These are phyloP conservation scores for Bungarus multicinctus DNA, from an alignment of 2,113 vertebrate species.

Conservation along the genomic window DNA sequence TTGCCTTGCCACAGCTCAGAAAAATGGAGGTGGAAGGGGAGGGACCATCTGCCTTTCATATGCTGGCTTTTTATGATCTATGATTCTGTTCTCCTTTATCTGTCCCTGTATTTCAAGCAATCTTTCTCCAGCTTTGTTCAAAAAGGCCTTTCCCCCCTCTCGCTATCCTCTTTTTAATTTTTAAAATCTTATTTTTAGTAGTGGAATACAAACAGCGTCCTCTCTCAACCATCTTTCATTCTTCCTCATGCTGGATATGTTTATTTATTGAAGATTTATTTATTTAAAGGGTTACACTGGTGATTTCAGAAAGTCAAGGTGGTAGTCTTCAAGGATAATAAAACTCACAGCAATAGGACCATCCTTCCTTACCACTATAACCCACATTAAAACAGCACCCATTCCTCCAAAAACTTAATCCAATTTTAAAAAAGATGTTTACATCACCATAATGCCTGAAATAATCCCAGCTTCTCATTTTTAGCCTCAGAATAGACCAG, in stretches of 20 bases:
- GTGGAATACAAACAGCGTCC: neutral
- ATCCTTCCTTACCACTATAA: neutral
- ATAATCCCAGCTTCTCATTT: neutral
- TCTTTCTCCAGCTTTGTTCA: neutral
- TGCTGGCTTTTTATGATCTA: neutral
- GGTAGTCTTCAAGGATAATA: neutral
- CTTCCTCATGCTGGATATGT: neutral
- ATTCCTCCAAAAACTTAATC: neutral
- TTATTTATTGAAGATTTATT: neutral
- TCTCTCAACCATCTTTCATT: neutral
- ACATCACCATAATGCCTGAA: neutral
- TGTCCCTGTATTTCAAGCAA: neutral
- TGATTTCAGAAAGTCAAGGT: neutral
- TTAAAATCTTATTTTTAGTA: neutral
- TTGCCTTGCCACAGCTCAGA: neutral
- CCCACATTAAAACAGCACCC: neutral
- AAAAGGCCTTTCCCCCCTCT: neutral
- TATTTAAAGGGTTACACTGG: neutral
- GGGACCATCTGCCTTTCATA: neutral
- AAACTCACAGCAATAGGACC: neutral
- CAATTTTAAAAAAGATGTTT: neutral
- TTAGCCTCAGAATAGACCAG: neutral
- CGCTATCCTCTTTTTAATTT: neutral
- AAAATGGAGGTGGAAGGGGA: neutral
- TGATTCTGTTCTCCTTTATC: neutral